Base-by-base conservation (phyloP, 1,140 invertebrate genomes). In the Microplitis demolitor region DNA sequence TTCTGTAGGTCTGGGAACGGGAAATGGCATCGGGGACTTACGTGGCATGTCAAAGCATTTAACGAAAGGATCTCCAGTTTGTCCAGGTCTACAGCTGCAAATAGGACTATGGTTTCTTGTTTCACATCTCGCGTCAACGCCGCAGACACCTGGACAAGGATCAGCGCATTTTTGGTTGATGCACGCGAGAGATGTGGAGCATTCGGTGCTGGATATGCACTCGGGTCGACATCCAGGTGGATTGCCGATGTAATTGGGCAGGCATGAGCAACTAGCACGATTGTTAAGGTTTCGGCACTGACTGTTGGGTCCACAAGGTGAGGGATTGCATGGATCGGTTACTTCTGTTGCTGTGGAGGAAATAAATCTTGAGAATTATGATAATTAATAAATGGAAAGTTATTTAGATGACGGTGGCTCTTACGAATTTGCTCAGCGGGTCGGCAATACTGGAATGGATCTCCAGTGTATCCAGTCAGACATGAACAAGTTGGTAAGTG, bases 401-500 rank as follows among this genome's bases (percentile, higher is more conserved):
- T 64, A 56, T 68, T 58, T 37, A 67, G n/a, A 37, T 24, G 24
- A 24, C 24, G 14, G 61, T 24, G 64, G 33, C 66, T 78, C 89
- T 90, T 89, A 91, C 90, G 84, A 87, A 85, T 85, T 72, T 69
- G 77, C 79, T 87, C 85, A 62, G 88, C 76, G 13, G 87, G 77
- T 76, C 81, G 84, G 76, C 92, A 93, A 72, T 88, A 88, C 74
- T 82, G 85, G 79, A 91, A 91, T 3, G 92, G 90, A 88, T 94
- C 92, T 73, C 93, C 93, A 39, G 89, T 90, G 78, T 90, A 95
- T 16, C 93, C 93, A 39, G 87, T 78, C 37, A 89, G 79, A 77
- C 94, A 96, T 34, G 88, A 89, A 82, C 94, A 95, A 11, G 89
- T 88, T 33, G 93, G 91, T 70, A 91, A 82, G 80, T 94, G 92